Base-by-base conservation (phyloP, 2,888 invertebrate species). In the Limnephilus marmoratus region DNA sequence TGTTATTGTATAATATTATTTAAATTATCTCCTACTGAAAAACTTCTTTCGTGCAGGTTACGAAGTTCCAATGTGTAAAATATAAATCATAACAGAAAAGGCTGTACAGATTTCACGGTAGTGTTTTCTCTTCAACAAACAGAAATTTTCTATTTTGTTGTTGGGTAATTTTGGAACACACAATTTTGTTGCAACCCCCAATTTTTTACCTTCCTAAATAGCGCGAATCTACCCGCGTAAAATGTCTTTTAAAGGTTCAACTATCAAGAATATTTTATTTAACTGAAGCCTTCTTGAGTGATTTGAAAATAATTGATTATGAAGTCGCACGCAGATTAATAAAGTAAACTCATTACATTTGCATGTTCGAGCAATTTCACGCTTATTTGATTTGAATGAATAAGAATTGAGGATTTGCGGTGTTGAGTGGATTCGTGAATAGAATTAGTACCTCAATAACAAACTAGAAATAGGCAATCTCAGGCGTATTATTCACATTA, bases 341-440 rank as follows among this genome's bases (percentile, higher is more conserved):
- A 31, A 82, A 82, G 34, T 82, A 34, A 82, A 82, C 31, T 82
- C 82, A 82, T 82, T 82, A 82, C 82, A 82, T 34, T 18, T 24
- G 87, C n/a, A 31, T 87, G 31, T 87, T 87, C 49, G 31, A 68
- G 49, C 49, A 87, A 87, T 87, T 87, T 87, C 87, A 68, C 87
- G 53, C 31, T 87, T 87, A 31, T 34, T 29, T 53, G 87, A n/a
- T 87, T 87, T 87, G 24, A n/a, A 49, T 29, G 49, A 49, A 49
- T 45, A 82, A 31, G 37, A 24, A 37, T 34, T 37, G 37, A 34
- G 37, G 18, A 41, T 83, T 83, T 41, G 83, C 37, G 83, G 37
- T 34, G 83, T 34, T 83, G 83, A 24, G 83, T 29, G 53, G 87
- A 87, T 49, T 87, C 53, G 87, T 87, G 87, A 87, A 87, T n/a